Conservation (phyloP, 2,113 vertebrate genomes). For the Notechis scutatus region DNA sequence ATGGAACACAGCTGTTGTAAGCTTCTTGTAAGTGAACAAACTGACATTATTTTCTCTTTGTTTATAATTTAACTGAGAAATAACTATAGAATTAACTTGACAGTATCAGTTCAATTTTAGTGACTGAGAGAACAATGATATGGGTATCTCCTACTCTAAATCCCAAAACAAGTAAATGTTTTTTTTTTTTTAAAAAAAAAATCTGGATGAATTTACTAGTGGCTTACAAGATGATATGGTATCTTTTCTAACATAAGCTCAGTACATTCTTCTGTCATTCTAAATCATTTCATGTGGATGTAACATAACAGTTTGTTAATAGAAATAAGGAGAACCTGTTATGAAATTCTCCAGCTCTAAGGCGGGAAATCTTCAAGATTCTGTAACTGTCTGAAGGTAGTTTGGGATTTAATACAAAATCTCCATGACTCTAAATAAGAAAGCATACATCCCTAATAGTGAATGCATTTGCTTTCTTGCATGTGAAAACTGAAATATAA, state of each 20-base stretch:
- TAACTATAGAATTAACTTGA: neutral
- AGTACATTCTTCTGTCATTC: neutral
- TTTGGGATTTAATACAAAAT: slow-evolving; percentile 17
- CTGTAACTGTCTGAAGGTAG: slow-evolving; percentile 25
- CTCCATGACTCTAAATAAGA: slow-evolving; percentile 20
- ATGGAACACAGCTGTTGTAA: slow-evolving; percentile 40
- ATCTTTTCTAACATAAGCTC: slow-evolving; percentile 25
- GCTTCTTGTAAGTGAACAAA: slow-evolving; percentile 47
- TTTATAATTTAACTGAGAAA: slow-evolving; percentile 34
- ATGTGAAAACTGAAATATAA: slow-evolving; percentile 16
- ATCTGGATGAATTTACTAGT: slow-evolving; percentile 3
- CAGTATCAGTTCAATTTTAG: slow-evolving; percentile 18
- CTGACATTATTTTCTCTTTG: slow-evolving; percentile 8
- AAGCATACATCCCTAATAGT: slow-evolving; percentile 15
- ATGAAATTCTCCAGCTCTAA: slow-evolving; percentile 18
- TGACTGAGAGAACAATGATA: neutral
- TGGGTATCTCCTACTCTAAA: neutral
- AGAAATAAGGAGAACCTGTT: slow-evolving; percentile 23
- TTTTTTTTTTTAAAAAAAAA: too few relatives aligned
- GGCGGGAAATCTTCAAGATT: slow-evolving; percentile 18
- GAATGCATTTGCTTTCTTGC: rapidly evolving
- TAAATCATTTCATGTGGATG: slow-evolving; percentile 25
- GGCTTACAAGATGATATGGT: neutral
- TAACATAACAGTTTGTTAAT: slow-evolving; percentile 30
- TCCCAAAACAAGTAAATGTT: slow-evolving; percentile 10